Evolutionary conservation across 2,113 vertebrate genomes (phyloP), one percentile per base, ranked within the genome.

Genomic region (Telmatochromis sp.): DNA sequence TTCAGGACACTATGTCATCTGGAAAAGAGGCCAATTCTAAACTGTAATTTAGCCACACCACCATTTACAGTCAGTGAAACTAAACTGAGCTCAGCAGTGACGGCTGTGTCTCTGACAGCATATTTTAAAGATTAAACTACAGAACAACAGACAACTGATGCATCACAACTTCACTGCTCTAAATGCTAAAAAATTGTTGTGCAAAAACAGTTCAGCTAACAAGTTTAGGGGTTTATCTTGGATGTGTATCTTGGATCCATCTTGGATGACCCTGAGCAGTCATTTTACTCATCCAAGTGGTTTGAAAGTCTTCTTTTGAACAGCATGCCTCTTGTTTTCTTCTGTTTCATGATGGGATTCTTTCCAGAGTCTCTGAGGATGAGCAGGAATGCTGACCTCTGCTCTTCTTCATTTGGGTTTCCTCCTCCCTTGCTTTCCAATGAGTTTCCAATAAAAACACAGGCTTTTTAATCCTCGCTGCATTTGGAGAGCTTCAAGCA

Each of bases 301-400:
- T 40, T 40, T 68, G 33, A 68, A 68, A 40, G 63, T 68, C 40
- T 45, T n/a, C 40, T 80, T 86, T 21, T n/a, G 49, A 84, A 9
- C 19, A 5, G 40, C 31, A 63, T 49, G 13, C 19, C 54, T 7
- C 70, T 60, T 82, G 37, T 49, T 75, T 51, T 40, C 35, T 45
- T 5, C 83, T 33, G 9, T 81, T 23, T 51, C 17, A 3, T 2
- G 51, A 35, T 55, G 58, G 23, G 6, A 47, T 54, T 58, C 90
- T 82, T 82, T 5, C 70, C 68, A 4, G 5, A 40, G 83, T 85
- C 91, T 73, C 92, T 2, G 33, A 70, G 57, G 91, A 75, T 9
- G 14, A 6, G 37, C 79, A 91, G 68, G 90, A 94, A 93, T 91
- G 87, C 80, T 86, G 92, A 90, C 86, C 88, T 88, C 78, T 68